Percentiles rank a stretch among this genome's conserved stretches.
Evolutionary conservation across 2,797 vertebrate genomes (phyloP).

Genomic region (Luscinia megarhynchos): DNA sequence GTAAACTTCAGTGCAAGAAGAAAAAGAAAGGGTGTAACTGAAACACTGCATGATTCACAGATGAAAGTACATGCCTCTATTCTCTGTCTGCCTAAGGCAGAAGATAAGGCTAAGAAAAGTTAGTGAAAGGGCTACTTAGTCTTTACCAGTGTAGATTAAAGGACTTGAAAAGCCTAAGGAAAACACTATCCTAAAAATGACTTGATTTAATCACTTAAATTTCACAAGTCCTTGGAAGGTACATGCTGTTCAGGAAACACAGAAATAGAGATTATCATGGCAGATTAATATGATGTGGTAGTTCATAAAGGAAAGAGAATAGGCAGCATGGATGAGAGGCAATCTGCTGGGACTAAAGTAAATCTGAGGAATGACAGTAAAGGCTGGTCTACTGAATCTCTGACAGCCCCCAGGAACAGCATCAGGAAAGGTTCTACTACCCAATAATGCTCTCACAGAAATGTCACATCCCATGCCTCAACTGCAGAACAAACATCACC

Average conservation of each 20-base stretch:
- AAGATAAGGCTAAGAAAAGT: constrained; percentile 7
- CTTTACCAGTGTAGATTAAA: not conserved
- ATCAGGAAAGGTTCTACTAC: not conserved
- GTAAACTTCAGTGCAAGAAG: not conserved
- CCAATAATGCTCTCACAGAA: not conserved
- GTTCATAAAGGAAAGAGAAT: not conserved
- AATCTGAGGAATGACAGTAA: not conserved
- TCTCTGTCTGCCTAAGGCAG: not conserved
- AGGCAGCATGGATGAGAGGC: not conserved
- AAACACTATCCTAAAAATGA: not conserved
- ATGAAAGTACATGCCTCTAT: not conserved
- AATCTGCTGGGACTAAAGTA: not conserved
- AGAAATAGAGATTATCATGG: not conserved
- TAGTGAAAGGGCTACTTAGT: not conserved
- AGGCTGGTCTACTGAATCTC: not conserved
- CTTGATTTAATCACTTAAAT: not conserved
- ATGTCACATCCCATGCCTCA: not conserved
- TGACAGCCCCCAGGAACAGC: not conserved
- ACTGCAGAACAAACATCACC: not conserved
- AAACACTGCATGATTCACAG: not conserved
- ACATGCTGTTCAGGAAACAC: not conserved
- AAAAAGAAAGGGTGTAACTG: not conserved
- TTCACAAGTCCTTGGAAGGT: not conserved
- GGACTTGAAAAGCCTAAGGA: constrained; percentile 8
- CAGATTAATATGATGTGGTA: not conserved